phyloP scores from a whole-genome alignment of 2,888 invertebrate species.

The Noctua janthina region DNA sequence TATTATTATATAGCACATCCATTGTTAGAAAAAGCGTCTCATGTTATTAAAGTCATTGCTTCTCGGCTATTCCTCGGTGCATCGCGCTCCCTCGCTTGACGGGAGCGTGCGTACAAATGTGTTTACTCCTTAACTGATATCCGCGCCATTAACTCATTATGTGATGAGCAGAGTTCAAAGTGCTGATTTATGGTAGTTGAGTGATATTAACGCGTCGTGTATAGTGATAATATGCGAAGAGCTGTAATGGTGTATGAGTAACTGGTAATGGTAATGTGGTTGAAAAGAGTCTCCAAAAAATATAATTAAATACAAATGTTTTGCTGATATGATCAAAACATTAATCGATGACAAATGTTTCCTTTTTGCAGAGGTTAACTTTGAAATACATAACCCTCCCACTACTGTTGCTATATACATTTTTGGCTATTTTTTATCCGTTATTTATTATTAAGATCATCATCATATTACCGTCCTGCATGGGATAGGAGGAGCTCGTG shows the following conservation, averaged over 20 bases:
- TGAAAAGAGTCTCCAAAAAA: not conserved
- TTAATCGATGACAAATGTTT: not conserved
- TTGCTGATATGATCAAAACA: not conserved
- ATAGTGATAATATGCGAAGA: constrained; percentile 26
- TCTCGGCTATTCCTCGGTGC: not conserved
- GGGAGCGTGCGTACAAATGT: constrained; percentile 23
- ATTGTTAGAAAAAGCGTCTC: not conserved
- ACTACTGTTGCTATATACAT: not conserved
- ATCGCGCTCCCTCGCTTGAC: not conserved
- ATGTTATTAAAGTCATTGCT: constrained; percentile 3
- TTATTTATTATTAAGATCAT: not conserved
- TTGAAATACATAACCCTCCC: not conserved
- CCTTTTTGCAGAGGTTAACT: not conserved
- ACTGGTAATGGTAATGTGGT: not conserved
- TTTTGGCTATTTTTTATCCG: not conserved
- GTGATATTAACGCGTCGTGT: constrained; percentile 50
- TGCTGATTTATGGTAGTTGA: constrained; percentile 49
- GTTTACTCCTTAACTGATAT: constrained; percentile 41
- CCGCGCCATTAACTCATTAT: constrained; percentile 59
- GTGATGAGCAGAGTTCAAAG: constrained; percentile 53
- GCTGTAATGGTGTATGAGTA: constrained; percentile 3
- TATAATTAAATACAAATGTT: not conserved
- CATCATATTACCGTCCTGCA: too few species aligned
- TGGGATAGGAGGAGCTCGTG: too few species aligned
- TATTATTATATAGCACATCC: not conserved